Conservation (phyloP, 92 coral and sea anemone species). For the Epizoanthus stellaris region DNA sequence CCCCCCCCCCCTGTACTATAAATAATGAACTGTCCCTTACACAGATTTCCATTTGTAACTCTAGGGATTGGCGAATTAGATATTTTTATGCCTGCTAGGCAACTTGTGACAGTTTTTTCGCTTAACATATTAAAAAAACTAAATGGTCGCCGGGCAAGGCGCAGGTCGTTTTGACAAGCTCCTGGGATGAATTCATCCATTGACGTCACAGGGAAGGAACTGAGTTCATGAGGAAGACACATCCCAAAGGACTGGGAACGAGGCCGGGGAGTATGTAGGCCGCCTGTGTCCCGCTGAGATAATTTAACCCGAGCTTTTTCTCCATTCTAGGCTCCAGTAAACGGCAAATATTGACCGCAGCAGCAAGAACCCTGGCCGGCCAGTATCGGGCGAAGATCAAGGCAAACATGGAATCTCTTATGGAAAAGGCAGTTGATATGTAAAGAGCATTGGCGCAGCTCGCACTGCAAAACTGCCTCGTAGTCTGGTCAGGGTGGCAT, state of each 20-base stretch:
- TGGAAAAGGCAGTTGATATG: constrained; percentile 92
- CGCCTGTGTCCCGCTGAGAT: not conserved
- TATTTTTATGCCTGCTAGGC: too few relatives aligned
- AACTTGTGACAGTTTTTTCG: too few relatives aligned
- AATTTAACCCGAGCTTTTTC: not conserved
- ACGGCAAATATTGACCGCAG: constrained; percentile 85
- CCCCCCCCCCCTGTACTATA: too few relatives aligned
- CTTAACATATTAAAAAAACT: too few relatives aligned
- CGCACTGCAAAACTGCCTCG: not conserved
- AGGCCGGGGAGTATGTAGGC: not conserved
- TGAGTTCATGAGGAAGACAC: too few relatives aligned
- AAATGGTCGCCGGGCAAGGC: too few relatives aligned
- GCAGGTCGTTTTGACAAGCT: too few relatives aligned
- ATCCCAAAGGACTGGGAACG: not conserved
- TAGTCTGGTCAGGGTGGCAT: not conserved
- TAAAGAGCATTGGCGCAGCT: constrained; percentile 2
- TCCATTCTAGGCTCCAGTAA: constrained; percentile 74
- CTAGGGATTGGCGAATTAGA: too few relatives aligned
- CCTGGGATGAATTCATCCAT: not conserved
- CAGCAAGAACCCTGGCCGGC: constrained; percentile 94
- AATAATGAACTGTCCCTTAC: too few relatives aligned
- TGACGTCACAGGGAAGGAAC: not conserved
- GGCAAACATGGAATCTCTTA: constrained; percentile 79
- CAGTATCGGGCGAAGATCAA: constrained; percentile 78
- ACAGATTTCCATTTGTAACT: too few relatives aligned